These are phyloP conservation scores for Thomomys bottae DNA, from an alignment of 2,113 vertebrate genomes.

Conservation along the genomic window DNA sequence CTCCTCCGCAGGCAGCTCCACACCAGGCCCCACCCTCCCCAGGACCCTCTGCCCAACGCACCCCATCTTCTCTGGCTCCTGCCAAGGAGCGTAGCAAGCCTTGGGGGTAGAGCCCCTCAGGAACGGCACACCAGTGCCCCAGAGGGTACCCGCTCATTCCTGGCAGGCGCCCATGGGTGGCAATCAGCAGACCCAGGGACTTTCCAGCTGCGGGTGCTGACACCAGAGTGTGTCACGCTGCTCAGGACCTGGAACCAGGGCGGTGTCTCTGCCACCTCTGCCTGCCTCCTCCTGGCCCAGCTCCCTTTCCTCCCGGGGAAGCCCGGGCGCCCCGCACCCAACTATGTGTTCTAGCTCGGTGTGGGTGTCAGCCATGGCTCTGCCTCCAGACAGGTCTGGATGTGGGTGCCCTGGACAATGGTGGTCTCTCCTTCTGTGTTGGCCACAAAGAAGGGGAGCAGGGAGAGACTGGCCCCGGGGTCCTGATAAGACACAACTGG, in stretches of 20 bases:
- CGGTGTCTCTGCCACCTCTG: background rate
- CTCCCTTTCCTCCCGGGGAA: background rate
- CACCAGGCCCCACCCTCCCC: background rate
- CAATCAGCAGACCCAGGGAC: background rate
- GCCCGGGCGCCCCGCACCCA: background rate
- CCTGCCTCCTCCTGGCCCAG: background rate
- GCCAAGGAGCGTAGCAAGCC: background rate
- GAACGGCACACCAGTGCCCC: too few species aligned
- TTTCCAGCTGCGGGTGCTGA: too few species aligned
- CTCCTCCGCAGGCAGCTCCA: background rate
- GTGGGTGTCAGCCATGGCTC: background rate
- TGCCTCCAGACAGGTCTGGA: too few species aligned
- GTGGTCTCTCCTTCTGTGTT: background rate
- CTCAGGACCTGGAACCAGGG: background rate
- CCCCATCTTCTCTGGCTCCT: background rate
- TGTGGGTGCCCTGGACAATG: background rate
- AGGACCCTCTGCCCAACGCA: background rate
- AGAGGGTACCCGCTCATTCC: background rate
- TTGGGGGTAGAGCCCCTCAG: too few species aligned
- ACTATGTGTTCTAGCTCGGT: background rate
- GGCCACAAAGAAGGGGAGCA: background rate
- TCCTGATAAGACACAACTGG: too few species aligned
- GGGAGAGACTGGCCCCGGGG: background rate
- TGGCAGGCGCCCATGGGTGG: too few species aligned
- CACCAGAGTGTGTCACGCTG: rapidly evolving